These are phyloP conservation scores for Drosophila watanabei DNA, from an alignment of 1,140 invertebrate species.

Conservation along the genomic window DNA sequence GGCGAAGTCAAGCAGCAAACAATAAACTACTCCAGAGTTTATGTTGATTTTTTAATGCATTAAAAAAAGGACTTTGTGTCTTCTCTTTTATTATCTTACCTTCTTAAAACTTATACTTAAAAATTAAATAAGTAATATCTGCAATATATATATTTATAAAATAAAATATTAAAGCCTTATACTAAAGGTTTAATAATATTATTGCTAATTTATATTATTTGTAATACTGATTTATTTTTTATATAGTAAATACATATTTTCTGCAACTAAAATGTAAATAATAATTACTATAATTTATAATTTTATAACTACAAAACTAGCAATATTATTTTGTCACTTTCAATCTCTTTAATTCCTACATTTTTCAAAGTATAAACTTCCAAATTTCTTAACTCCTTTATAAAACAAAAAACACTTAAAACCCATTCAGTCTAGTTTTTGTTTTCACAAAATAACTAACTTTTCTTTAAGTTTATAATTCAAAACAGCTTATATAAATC, in stretches of 20 bases:
- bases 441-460: neutral
- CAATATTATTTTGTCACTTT: neutral
- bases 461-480: neutral
- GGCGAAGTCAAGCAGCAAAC: conserved; percentile 16
- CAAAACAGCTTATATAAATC: neutral
- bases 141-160: too few species aligned
- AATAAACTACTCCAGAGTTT: conserved; percentile 1
- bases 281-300: too few species aligned
- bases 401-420: neutral
- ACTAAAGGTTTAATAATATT: too few species aligned
- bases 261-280: too few species aligned
- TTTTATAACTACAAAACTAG: too few species aligned
- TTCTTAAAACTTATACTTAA: neutral
- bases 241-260: neutral
- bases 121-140: neutral
- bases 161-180: too few species aligned
- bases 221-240: too few species aligned
- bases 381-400: neutral
- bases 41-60: conserved; percentile 9
- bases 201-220: too few species aligned
- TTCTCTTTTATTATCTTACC: too few species aligned
- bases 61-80: neutral
- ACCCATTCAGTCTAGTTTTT: neutral
- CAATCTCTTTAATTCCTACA: neutral
- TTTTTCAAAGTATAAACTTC: too few species aligned